Percentiles rank a stretch among this genome's conserved stretches.
These are phyloP conservation scores for Pedionomus torquatus DNA, from an alignment of 2,113 vertebrate species.

Conservation along the genomic window DNA sequence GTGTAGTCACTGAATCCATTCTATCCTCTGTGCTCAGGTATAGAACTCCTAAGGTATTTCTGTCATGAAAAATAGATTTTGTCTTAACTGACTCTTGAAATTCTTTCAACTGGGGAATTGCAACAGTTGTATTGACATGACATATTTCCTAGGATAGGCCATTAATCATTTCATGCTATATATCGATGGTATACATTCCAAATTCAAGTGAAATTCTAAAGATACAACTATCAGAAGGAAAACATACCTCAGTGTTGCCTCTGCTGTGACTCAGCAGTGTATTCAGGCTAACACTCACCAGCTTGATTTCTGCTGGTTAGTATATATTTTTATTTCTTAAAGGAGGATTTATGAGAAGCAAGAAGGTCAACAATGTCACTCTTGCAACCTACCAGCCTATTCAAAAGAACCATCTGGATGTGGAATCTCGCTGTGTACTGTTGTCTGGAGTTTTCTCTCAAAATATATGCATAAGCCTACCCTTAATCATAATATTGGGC, in stretches of 20 bases:
- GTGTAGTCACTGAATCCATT: background rate
- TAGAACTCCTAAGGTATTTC: background rate
- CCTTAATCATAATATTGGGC: background rate
- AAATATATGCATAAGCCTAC: background rate
- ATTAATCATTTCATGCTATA: background rate
- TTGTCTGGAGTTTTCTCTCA: background rate
- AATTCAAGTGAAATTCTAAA: constrained; percentile 20
- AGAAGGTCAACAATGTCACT: background rate
- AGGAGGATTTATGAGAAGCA: background rate
- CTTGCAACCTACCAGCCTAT: background rate
- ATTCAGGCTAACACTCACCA: background rate
- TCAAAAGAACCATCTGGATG: background rate
- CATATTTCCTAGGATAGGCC: background rate
- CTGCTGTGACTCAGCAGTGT: background rate
- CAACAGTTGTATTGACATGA: constrained; percentile 27
- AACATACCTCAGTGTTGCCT: background rate
- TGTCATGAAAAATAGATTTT: constrained; percentile 43
- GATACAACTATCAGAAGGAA: background rate
- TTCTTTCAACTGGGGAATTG: constrained; percentile 17
- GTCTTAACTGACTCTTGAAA: constrained; percentile 21
- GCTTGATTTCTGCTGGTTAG: background rate
- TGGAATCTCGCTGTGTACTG: background rate
- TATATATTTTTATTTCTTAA: background rate
- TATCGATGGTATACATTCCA: background rate
- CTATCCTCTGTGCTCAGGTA: background rate